Conservation (phyloP, 2,797 vertebrate species). For the Clarias laeviceps region DNA sequence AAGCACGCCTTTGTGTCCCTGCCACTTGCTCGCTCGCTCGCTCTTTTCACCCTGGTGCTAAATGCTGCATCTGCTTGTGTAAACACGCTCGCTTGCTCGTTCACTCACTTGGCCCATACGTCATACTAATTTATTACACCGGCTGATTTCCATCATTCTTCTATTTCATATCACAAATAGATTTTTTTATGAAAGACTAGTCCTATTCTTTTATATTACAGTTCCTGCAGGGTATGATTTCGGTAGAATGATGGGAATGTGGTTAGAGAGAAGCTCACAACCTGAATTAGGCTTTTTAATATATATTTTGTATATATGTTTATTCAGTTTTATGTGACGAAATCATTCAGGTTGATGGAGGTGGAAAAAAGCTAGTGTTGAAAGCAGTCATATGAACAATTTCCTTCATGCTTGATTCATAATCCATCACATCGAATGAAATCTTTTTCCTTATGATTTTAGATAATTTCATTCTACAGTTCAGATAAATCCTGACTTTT, state of each 20-base stretch:
- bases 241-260: slow-evolving; percentile 10
- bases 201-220: neutral
- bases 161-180: neutral
- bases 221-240: neutral
- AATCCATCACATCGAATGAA: neutral
- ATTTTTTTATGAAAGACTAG: neutral
- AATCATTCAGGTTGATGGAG: neutral
- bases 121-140: slow-evolving; percentile 26
- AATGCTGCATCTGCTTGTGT: slow-evolving; percentile 59
- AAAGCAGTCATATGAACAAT: neutral
- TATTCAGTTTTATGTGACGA: neutral
- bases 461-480: neutral
- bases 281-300: slow-evolving; percentile 1
- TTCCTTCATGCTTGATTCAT: slow-evolving; percentile 3
- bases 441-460: neutral
- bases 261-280: neutral
- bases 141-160: slow-evolving; percentile 40
- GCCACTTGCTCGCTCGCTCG: slow-evolving; percentile 65
- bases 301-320: too few relatives aligned
- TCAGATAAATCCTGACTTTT: neutral
- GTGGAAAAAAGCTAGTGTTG: neutral
- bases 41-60: slow-evolving; percentile 61
- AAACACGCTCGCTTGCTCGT: slow-evolving; percentile 46
- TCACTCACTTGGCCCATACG: slow-evolving; percentile 31
- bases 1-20: slow-evolving; percentile 79